These are phyloP conservation scores for Zeus faber DNA, from an alignment of 2,113 vertebrate genomes.

Conservation along the genomic window DNA sequence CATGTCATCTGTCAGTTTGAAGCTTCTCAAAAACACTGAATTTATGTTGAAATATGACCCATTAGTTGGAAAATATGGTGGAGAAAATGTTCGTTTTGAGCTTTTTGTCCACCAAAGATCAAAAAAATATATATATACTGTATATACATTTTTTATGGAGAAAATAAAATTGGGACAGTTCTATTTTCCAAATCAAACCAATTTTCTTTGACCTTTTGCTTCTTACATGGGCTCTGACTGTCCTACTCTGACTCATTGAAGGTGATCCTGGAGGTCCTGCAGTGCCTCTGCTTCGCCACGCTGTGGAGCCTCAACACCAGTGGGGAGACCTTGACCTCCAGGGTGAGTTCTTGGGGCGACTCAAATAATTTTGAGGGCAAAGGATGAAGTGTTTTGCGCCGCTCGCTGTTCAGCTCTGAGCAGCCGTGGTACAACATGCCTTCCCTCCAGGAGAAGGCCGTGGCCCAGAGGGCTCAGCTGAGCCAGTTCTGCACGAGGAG, in stretches of 20 bases:
- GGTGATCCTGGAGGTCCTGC: conserved; percentile 79
- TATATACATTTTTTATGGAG: too few relatives aligned
- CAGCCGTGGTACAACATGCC: conserved; percentile 1
- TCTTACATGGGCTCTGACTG: background rate
- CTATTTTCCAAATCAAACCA: too few relatives aligned
- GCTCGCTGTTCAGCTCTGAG: background rate
- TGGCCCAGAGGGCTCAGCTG: conserved; percentile 73
- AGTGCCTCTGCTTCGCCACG: conserved; percentile 78
- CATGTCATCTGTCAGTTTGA: background rate
- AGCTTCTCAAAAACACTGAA: too few relatives aligned
- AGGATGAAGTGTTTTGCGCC: too few relatives aligned
- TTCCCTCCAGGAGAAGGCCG: conserved; percentile 75
- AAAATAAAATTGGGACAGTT: too few relatives aligned
- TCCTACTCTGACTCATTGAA: conserved; percentile 51
- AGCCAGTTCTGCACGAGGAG: conserved; percentile 77
- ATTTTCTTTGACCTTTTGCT: background rate
- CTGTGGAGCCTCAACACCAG: conserved; percentile 82
- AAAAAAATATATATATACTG: too few relatives aligned
- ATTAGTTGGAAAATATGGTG: too few relatives aligned
- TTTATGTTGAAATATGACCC: too few relatives aligned
- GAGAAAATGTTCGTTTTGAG: too few relatives aligned
- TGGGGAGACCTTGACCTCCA: conserved; percentile 64
- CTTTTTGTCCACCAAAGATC: too few relatives aligned
- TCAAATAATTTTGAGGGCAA: too few relatives aligned
- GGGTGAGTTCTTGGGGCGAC: conserved; percentile 65